A percentile compares a stretch with the other conserved stretches of the same genome.
Conservation (phyloP, 1,140 invertebrate species). For the Drosophila oshimai region DNA sequence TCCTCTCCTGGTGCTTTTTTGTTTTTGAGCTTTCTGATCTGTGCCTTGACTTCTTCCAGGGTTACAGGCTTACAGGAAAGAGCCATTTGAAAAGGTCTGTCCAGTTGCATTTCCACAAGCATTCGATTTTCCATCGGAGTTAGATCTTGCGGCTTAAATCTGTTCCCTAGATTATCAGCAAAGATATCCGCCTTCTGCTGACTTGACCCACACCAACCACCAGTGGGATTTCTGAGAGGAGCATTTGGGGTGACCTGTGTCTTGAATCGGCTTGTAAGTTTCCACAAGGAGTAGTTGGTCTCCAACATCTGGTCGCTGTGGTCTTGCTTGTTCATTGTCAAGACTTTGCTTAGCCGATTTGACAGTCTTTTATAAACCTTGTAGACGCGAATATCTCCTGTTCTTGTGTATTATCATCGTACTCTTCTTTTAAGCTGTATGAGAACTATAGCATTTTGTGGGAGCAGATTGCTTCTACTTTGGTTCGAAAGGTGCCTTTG, state of each 20-base stretch:
- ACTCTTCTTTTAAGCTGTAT: not conserved
- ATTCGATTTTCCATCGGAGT: too few species aligned
- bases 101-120: too few species aligned
- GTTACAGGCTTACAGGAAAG: not conserved
- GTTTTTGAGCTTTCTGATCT: too few species aligned
- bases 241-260: not conserved
- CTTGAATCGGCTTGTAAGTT: not conserved
- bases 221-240: not conserved
- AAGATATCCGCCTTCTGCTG: not conserved
- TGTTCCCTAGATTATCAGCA: too few species aligned
- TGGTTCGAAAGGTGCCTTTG: too few species aligned
- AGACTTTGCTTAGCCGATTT: not conserved
- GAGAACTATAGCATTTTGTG: not conserved
- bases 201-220: not conserved
- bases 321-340: not conserved
- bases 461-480: too few species aligned
- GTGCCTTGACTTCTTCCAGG: not conserved
- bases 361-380: too few species aligned
- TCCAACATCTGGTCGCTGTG: not conserved
- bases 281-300: conserved; percentile 1
- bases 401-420: conserved; percentile 6
- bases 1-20: not conserved
- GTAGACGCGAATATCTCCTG: not conserved
- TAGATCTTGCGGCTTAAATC: not conserved
- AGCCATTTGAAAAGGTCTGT: not conserved